Percentiles rank a stretch among this genome's conserved stretches.
Conservation (phyloP, 2,113 vertebrate genomes). For the Muscicapa adusta region DNA sequence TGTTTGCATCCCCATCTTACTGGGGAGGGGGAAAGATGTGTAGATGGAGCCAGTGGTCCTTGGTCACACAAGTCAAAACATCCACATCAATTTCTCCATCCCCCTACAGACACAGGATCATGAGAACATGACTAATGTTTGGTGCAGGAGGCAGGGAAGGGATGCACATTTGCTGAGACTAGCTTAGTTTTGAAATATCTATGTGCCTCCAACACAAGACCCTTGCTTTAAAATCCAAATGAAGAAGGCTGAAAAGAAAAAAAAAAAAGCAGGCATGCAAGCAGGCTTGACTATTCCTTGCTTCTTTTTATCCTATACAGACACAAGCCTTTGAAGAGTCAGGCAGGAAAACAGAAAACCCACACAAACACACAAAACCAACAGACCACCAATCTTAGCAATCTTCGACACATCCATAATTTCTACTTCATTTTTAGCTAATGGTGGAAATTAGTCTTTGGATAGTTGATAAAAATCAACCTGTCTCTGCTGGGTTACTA, state of each 20-base stretch:
- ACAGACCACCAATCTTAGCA: not conserved
- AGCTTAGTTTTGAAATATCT: not conserved
- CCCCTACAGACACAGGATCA: not conserved
- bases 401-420: slow-evolving; percentile 59
- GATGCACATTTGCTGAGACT: not conserved
- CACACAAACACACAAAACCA: slow-evolving; percentile 32
- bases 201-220: accelerated
- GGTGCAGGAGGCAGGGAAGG: not conserved
- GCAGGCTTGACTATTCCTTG: not conserved
- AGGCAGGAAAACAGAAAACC: not conserved
- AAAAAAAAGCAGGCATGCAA: not conserved
- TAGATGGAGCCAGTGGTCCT: not conserved
- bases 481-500: slow-evolving; percentile 68
- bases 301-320: not conserved
- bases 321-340: not conserved
- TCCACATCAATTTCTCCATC: not conserved
- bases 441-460: slow-evolving; percentile 74
- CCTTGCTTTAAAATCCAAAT: not conserved
- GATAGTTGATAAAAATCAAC: slow-evolving; percentile 74
- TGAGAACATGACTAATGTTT: accelerated
- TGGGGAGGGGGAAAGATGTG: not conserved
- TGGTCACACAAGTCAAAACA: not conserved
- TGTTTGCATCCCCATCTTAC: not conserved
- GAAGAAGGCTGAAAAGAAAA: not conserved
- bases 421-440: slow-evolving; percentile 69